These are phyloP conservation scores for Melanargia galathea DNA, from an alignment of 2,888 invertebrate genomes.

Conservation along the genomic window DNA sequence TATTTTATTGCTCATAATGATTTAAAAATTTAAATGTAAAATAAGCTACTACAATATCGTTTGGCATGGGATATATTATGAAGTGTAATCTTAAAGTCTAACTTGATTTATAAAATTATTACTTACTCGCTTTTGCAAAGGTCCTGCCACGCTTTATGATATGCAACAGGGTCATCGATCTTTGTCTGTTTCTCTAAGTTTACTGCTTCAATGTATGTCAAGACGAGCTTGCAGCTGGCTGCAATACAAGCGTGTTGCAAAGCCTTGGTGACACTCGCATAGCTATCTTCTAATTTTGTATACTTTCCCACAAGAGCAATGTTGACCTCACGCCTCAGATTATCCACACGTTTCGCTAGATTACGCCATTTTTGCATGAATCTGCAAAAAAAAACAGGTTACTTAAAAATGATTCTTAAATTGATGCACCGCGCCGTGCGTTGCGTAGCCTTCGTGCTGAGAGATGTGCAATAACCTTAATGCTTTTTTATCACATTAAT, in stretches of 20 bases:
- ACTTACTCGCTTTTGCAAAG: constrained; percentile 93
- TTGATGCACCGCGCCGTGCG: no score
- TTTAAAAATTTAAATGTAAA: no score
- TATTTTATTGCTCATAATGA: background rate
- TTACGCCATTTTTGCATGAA: constrained; percentile 96
- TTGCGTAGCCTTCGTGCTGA: no score
- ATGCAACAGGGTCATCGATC: constrained; percentile 88
- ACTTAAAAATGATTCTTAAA: no score
- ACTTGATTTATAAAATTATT: constrained; percentile 5
- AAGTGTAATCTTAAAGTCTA: no score
- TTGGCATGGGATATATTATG: no score
- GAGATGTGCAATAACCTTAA: no score
- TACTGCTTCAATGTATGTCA: constrained; percentile 96
- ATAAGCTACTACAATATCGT: no score
- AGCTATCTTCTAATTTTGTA: constrained; percentile 96
- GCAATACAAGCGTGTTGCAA: constrained; percentile 95
- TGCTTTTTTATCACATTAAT: no score
- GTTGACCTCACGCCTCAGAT: constrained; percentile 90
- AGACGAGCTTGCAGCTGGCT: constrained; percentile 90
- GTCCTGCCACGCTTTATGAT: constrained; percentile 96
- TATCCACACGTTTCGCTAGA: constrained; percentile 92
- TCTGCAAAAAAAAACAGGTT: constrained; percentile 58
- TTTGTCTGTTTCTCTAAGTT: constrained; percentile 90
- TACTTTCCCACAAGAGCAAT: constrained; percentile 99
- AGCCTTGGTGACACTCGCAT: constrained; percentile 97